Percentiles rank a stretch among this genome's conserved stretches.
phyloP scores from a whole-genome alignment of 92 coral and sea anemone genomes.

The Virgularia gustaviana region DNA sequence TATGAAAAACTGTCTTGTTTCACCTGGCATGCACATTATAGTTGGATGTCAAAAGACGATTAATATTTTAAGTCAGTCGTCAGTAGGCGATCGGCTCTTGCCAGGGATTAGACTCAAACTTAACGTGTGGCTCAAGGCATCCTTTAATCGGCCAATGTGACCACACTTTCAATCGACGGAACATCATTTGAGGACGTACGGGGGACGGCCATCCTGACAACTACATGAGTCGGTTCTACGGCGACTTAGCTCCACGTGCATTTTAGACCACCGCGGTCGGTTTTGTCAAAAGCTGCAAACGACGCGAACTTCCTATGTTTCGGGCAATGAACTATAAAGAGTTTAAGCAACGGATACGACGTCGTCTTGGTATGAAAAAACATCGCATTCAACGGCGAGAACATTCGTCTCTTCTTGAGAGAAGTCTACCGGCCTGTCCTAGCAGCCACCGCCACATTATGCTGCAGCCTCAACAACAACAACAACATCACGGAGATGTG shows the following conservation, averaged over 20 bases:
- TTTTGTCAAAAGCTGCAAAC: not conserved
- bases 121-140: not conserved
- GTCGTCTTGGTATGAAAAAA: conserved; percentile 30
- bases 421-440: no score
- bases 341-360: conserved; percentile 35
- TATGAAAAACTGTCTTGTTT: conserved; percentile 26
- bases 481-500: not conserved
- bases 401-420: conserved; percentile 28
- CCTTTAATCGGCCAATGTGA: not conserved
- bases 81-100: not conserved
- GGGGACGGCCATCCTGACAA: no score
- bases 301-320: conserved; percentile 13
- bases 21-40: conserved; percentile 24
- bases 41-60: conserved; percentile 25
- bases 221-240: not conserved
- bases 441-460: conserved; percentile 23
- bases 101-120: not conserved
- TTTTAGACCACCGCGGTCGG: not conserved
- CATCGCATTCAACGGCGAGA: conserved; percentile 20
- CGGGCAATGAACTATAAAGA: conserved; percentile 42
- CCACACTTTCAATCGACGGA: not conserved
- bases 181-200: no score
- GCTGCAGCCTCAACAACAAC: not conserved
- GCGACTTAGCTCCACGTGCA: not conserved
- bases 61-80: conserved; percentile 17